Evolutionary conservation across 1,140 invertebrate genomes (phyloP).

Genomic region (Drosophila albomicans): DNA sequence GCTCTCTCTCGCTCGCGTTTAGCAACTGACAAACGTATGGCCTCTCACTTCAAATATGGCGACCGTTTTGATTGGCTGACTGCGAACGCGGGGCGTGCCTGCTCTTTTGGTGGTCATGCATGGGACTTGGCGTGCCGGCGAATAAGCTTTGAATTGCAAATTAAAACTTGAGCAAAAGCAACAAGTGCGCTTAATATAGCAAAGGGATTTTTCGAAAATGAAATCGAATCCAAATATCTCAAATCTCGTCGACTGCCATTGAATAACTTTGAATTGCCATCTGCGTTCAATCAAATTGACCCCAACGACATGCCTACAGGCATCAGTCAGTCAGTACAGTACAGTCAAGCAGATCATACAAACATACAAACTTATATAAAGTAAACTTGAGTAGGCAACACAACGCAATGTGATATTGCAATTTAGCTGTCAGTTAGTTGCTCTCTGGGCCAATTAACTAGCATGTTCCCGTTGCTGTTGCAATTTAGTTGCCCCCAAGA

Average conservation of each 20-base stretch:
- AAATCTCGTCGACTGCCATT: slow-evolving; percentile 12
- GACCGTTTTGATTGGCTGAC: slow-evolving; percentile 61
- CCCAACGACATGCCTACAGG: slow-evolving; percentile 18
- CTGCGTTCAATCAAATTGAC: slow-evolving; percentile 58
- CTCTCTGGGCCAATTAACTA: slow-evolving; percentile 79
- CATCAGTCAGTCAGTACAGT: slow-evolving; percentile 6
- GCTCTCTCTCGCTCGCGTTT: slow-evolving; percentile 21
- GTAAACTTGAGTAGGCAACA: slow-evolving; percentile 58
- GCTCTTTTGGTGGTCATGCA: slow-evolving; percentile 20
- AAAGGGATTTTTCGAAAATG: slow-evolving; percentile 20
- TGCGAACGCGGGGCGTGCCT: slow-evolving; percentile 39
- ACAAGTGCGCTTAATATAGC: slow-evolving; percentile 63
- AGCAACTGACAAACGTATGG: slow-evolving; percentile 24
- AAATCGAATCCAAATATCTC: slow-evolving; percentile 38
- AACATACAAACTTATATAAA: slow-evolving; percentile 10
- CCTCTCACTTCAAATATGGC: slow-evolving; percentile 78
- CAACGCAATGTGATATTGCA: slow-evolving; percentile 80
- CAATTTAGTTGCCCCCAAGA: slow-evolving; percentile 74
- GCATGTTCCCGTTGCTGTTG: slow-evolving; percentile 66
- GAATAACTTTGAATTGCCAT: slow-evolving; percentile 61
- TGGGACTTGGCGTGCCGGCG: slow-evolving; percentile 24
- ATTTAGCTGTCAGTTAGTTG: slow-evolving; percentile 79
- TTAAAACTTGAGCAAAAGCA: slow-evolving; percentile 50
- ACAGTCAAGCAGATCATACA: slow-evolving; percentile 22
- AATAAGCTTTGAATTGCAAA: slow-evolving; percentile 34